A percentile compares a stretch with the other conserved stretches of the same genome.
These are phyloP conservation scores for Scomber colias DNA, from an alignment of 2,113 vertebrate genomes.

Conservation along the genomic window DNA sequence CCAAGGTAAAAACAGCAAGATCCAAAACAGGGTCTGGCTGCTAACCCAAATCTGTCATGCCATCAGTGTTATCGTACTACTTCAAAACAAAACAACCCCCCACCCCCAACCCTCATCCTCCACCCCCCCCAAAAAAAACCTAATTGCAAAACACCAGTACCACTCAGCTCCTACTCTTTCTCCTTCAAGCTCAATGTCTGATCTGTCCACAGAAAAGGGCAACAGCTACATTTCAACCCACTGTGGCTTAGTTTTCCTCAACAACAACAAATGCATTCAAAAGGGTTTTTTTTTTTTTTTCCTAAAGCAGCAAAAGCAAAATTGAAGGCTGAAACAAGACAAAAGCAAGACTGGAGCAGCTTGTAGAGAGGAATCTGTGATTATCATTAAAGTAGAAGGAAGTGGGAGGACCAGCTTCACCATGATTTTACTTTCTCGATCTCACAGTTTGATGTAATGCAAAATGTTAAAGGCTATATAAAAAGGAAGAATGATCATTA, in stretches of 20 bases:
- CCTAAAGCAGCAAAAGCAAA: slow-evolving; percentile 14
- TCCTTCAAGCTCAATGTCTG: slow-evolving; percentile 17
- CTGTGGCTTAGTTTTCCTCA: not conserved
- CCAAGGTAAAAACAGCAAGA: slow-evolving; percentile 45
- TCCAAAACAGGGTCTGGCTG: slow-evolving; percentile 64
- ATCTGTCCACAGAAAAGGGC: slow-evolving; percentile 34
- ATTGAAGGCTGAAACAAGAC: too few relatives aligned
- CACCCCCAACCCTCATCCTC: too few relatives aligned
- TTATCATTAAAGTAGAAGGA: slow-evolving; percentile 51
- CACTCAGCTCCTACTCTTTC: slow-evolving; percentile 3
- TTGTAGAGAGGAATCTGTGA: slow-evolving; percentile 39
- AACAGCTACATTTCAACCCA: slow-evolving; percentile 17
- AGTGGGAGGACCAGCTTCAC: slow-evolving; percentile 42
- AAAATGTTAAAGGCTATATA: slow-evolving; percentile 14
- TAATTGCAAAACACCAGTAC: slow-evolving; percentile 11
- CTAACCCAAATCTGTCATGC: slow-evolving; percentile 66
- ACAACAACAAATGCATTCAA: slow-evolving; percentile 28
- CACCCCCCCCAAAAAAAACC: not conserved
- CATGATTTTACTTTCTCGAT: slow-evolving; percentile 25
- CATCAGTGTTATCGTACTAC: slow-evolving; percentile 32
- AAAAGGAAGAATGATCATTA: slow-evolving; percentile 7
- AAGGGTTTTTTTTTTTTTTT: slow-evolving; percentile 5
- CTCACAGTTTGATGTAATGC: slow-evolving; percentile 25
- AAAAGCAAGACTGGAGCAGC: not conserved
- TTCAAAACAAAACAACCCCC: slow-evolving; percentile 36